Conservation (phyloP, 35 echinoderm and acorn worm species). For the Diadema setosum region DNA sequence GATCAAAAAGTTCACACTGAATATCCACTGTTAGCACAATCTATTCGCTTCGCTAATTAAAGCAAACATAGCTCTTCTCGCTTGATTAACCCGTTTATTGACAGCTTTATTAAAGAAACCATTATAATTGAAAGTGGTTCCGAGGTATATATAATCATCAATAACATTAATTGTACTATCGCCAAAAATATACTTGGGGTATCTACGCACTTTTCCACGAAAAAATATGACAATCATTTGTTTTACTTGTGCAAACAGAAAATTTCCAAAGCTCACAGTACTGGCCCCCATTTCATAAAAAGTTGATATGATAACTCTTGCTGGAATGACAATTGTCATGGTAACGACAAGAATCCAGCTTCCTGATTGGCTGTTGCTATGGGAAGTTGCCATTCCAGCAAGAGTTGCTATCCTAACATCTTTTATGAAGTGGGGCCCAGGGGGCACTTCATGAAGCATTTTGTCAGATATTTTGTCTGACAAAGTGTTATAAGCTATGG, state of each 20-base stretch:
- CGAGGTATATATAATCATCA: constrained; percentile 5
- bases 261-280: constrained; percentile 39
- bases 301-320: no score
- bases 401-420: no score
- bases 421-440: no score
- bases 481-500: no score
- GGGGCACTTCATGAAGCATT: no score
- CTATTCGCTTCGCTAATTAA: not conserved
- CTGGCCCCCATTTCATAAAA: no score
- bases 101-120: not conserved
- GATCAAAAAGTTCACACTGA: not conserved
- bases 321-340: no score
- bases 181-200: not conserved
- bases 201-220: constrained; percentile 17
- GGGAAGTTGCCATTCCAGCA: no score
- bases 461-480: no score
- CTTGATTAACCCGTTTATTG: not conserved
- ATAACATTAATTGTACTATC: not conserved
- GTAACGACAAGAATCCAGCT: no score
- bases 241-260: not conserved
- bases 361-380: no score
- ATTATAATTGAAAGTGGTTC: not conserved
- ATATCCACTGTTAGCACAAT: not conserved
- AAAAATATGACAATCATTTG: constrained; percentile 9
- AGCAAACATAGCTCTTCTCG: not conserved